phyloP scores from a whole-genome alignment of 2,113 vertebrate genomes.

The Pogona vitticeps region DNA sequence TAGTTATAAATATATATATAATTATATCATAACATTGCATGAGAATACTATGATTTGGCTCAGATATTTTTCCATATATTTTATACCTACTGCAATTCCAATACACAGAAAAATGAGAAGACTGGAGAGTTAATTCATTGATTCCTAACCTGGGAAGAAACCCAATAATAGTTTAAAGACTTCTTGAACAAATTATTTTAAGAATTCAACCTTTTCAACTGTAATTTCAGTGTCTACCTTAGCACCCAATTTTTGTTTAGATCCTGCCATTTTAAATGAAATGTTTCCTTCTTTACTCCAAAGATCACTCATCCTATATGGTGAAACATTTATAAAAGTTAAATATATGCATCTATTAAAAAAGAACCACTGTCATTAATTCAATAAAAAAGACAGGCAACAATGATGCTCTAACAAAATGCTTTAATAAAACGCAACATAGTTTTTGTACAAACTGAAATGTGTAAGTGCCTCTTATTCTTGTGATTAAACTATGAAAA shows the following conservation, averaged over 20 bases:
- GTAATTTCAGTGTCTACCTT: not conserved
- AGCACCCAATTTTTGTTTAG: not conserved
- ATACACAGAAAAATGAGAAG: no score
- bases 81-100: no score
- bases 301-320: not conserved
- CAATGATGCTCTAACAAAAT: not conserved
- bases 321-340: not conserved
- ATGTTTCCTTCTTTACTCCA: not conserved
- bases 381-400: not conserved
- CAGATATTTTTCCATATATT: fast-evolving
- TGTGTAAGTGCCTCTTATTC: not conserved
- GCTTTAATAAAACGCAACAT: not conserved
- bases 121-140: not conserved
- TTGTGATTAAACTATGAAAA: not conserved
- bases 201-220: not conserved
- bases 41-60: fast-evolving
- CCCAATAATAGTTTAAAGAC: not conserved
- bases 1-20: no score
- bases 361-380: not conserved
- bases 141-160: not conserved
- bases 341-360: not conserved
- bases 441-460: not conserved
- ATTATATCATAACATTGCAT: no score
- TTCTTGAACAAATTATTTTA: not conserved
- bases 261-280: not conserved